Base-by-base conservation (phyloP, 2,888 invertebrate genomes). In the Lissonota sp. region DNA sequence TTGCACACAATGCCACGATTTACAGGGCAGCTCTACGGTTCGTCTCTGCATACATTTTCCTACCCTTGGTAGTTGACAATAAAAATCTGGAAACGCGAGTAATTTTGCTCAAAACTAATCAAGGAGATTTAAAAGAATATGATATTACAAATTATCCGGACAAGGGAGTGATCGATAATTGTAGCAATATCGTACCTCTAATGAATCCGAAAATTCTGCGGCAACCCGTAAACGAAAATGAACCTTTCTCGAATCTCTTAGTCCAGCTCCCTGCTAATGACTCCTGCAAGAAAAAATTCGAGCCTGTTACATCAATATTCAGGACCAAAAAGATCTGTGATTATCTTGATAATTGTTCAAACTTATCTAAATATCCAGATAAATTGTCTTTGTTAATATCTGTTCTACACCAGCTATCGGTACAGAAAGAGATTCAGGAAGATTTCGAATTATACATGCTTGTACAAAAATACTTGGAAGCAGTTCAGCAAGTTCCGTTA, bases 171-270 rank as follows among this genome's bases (percentile, higher is more conserved):
- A 71, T 53, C 0, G 3, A 5, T 7, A 58, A 77, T 6, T 26
- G 26, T 26, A 63, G 39, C 26, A 6, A 66, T 4, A 62, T 67
- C 44, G 16, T 84, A 51, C 82, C 86, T 12, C 14, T 86, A 5
- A 57, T 82, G 10, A 84, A 86, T 84, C 87, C 87, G 6, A 78
- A 72, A 37, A 49, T 57, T 16, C 83, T 73, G 79, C 16, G 74
- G 10, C 69, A 79, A 10, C 79, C 84, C 12, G 62, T 87, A 10
- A 80, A 84, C 55, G 53, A 73, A 6, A 14, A 40, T 1, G 26
- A 86, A 55, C 87, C 87, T n/a, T 85, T 80, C 26, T 44, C 6
- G 4, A 73, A 58, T 53, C 44, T 87, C 8, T 49, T 87, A 39
- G 86, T 87, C 3, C 46, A 63, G 39, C 58, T 83, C 4, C 37